These are phyloP conservation scores for Anneissia japonica DNA, from an alignment of 35 echinoderm and acorn worm genomes.

Conservation along the genomic window DNA sequence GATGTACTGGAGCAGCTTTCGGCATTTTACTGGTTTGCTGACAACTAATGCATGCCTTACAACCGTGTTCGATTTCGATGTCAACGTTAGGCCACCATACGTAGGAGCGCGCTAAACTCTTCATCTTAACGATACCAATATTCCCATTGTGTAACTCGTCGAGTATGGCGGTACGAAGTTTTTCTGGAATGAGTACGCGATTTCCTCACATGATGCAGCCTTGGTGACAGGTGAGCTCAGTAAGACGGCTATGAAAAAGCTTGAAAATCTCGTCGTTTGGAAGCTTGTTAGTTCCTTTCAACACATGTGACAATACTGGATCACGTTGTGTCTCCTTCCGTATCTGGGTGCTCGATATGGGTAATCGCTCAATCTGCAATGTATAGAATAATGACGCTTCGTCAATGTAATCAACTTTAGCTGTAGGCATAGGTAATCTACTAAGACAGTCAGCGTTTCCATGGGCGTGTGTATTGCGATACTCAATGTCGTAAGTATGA, in stretches of 20 bases:
- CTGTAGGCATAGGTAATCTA: not conserved
- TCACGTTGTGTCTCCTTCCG: slow-evolving; percentile 14
- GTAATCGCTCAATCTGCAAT: slow-evolving; percentile 13
- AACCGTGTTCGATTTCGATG: not conserved
- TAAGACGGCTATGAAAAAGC: not conserved
- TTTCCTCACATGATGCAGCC: not conserved
- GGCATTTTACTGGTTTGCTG: slow-evolving; percentile 8
- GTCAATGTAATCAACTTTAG: not conserved
- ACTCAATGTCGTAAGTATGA: too few relatives aligned
- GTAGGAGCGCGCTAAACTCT: slow-evolving; percentile 5
- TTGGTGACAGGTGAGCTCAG: not conserved
- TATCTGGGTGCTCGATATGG: not conserved
- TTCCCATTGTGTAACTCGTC: slow-evolving; percentile 30
- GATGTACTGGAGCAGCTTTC: slow-evolving; percentile 10
- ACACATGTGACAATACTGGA: not conserved
- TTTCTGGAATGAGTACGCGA: not conserved
- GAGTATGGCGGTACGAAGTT: not conserved
- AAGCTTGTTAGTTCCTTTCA: not conserved
- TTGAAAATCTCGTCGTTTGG: not conserved
- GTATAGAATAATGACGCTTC: slow-evolving; percentile 15
- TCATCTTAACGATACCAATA: slow-evolving; percentile 16
- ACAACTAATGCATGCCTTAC: slow-evolving; percentile 1
- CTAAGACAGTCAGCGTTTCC: not conserved
- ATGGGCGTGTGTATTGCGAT: too few relatives aligned
- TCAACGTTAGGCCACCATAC: slow-evolving; percentile 42